phyloP scores from a whole-genome alignment of 2,797 vertebrate genomes.

The Linurgus olivaceus region DNA sequence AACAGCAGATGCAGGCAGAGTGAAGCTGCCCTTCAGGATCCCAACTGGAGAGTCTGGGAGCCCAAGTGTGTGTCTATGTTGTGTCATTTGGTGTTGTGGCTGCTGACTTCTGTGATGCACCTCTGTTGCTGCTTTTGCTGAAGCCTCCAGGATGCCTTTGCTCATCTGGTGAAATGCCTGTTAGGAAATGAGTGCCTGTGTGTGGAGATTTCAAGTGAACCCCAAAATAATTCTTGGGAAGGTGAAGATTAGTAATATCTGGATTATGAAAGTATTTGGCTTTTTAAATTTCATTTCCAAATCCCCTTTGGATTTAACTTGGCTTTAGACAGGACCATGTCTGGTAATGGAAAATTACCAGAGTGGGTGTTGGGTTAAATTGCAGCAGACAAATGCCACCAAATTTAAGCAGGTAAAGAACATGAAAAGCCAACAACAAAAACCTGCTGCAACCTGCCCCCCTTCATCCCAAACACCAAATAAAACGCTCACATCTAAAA shows the following conservation, averaged over 20 bases:
- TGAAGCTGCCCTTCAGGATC: background rate
- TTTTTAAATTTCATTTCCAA: background rate
- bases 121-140: background rate
- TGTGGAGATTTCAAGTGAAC: background rate
- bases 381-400: rapidly evolving
- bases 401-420: background rate
- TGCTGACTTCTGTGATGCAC: background rate
- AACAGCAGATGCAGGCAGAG: background rate
- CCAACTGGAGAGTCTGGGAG: background rate
- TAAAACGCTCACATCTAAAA: background rate
- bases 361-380: background rate
- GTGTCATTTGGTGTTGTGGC: rapidly evolving
- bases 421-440: rapidly evolving
- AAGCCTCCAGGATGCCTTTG: background rate
- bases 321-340: background rate
- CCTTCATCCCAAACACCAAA: background rate
- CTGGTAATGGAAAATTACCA: background rate
- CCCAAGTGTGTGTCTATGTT: background rate
- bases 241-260: background rate
- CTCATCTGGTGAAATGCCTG: background rate
- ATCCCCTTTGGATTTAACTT: background rate
- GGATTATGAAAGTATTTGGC: background rate
- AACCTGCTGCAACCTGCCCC: background rate
- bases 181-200: background rate
- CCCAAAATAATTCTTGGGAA: background rate